phyloP scores from a whole-genome alignment of 2,797 vertebrate genomes.

The Graptemys geographica region DNA sequence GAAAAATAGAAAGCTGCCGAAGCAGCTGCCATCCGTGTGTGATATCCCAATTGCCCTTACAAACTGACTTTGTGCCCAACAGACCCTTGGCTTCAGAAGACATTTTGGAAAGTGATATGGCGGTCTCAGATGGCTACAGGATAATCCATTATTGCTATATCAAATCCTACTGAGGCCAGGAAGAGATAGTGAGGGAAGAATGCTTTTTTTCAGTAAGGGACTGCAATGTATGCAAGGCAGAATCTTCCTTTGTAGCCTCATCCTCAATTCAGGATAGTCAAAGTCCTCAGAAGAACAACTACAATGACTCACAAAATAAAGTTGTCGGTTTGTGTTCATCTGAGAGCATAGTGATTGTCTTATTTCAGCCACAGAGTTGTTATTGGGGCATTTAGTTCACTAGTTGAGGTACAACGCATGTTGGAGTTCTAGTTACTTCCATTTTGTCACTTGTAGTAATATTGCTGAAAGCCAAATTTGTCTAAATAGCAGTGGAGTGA shows the following conservation, averaged over 20 bases:
- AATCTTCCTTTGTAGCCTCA: neutral
- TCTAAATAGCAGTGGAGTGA: neutral
- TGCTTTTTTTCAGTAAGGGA: neutral
- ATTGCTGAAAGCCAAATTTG: neutral
- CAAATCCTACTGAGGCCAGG: neutral
- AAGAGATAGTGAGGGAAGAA: neutral
- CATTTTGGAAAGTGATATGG: neutral
- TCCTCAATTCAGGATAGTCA: neutral
- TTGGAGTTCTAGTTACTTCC: neutral
- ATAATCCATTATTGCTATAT: neutral
- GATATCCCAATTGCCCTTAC: neutral
- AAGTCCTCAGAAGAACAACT: neutral
- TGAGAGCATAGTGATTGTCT: too few species aligned
- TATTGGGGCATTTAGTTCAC: too few species aligned
- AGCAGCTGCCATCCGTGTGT: conserved; percentile 41
- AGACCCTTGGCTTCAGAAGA: neutral
- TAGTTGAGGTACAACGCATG: too few species aligned
- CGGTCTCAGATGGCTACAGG: neutral
- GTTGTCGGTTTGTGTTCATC: too few species aligned
- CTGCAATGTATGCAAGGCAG: neutral
- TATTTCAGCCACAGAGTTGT: too few species aligned
- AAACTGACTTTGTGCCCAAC: neutral
- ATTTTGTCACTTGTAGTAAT: neutral
- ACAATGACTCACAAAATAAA: neutral
- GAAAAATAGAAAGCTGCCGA: conserved; percentile 57